Base-by-base conservation (phyloP, 2,113 vertebrate genomes). In the Cebus imitator region DNA sequence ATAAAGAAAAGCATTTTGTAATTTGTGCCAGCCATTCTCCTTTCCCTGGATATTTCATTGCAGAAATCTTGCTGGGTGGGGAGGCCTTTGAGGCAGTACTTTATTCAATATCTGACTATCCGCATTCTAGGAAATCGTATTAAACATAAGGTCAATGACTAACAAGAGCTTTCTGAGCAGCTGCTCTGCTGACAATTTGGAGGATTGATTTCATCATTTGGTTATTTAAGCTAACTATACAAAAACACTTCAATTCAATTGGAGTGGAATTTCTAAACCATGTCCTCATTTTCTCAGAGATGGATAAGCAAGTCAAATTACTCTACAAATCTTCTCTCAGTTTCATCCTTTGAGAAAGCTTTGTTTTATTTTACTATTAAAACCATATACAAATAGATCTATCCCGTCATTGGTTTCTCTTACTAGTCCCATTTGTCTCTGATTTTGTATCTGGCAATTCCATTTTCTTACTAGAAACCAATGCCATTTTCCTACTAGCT, bases 71-170 rank as follows among this genome's bases (percentile, higher is more conserved):
- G 79, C 61, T 76, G 8, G 52, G 76, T 23, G 4, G 83, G 84
- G 72, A 70, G 82, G 58, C 66, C 94, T 94, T 84, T 50, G 70
- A 66, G 70, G 84, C 35, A 30, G 50, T 64, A 35, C 68, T 78
- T 91, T 80, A 83, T 82, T 81, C 90, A 96, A 40, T 78, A 78
- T 90, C 85, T 87, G 91, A 85, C 64, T 83, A 52, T 57, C 45
- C 30, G 76, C 27, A 0, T 95, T 95, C 92, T 94, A 92, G 81
- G 76, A 97, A 96, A 96, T 92, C 88, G 61, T 97, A 96, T 97
- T 96, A 96, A 95, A 86, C 97, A 96, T 96, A 95, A 96, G 96
- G 97, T 94, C 97, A 97, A 86, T 52, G 96, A 97, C 97, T 92
- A 97, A 96, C 95, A 73, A 90, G 88, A 97, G 93, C 96, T 95